These are phyloP conservation scores for Remorina albescens DNA, from an alignment of 2,797 vertebrate genomes.

Conservation along the genomic window DNA sequence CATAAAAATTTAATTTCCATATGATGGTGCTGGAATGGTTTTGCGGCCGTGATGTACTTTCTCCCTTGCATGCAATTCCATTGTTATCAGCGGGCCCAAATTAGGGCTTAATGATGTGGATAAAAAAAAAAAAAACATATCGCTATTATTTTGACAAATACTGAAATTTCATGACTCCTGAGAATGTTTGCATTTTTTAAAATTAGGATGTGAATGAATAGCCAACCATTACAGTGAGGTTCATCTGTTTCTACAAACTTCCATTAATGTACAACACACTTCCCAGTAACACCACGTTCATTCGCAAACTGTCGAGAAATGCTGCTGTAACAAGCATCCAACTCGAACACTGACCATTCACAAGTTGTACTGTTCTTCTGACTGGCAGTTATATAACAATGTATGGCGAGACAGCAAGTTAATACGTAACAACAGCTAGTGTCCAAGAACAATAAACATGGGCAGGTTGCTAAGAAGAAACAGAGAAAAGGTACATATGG, in stretches of 20 bases:
- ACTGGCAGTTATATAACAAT: constrained; percentile 34
- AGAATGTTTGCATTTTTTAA: too few species aligned
- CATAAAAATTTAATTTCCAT: too few species aligned
- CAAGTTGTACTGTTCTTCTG: constrained; percentile 14
- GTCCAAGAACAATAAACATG: background rate
- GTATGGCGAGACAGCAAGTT: constrained; percentile 5
- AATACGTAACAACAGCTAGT: constrained; percentile 13
- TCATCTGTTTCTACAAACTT: background rate
- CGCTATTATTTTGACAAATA: too few species aligned
- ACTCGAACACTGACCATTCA: constrained; percentile 38
- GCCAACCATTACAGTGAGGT: background rate
- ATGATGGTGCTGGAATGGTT: too few species aligned
- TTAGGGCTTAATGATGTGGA: too few species aligned
- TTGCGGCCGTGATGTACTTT: too few species aligned
- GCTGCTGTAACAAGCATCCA: background rate
- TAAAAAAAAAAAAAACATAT: too few species aligned
- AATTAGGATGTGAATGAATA: too few species aligned
- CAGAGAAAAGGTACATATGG: background rate
- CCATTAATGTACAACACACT: background rate
- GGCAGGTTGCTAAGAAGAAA: background rate
- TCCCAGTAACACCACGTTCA: background rate
- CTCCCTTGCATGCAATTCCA: too few species aligned
- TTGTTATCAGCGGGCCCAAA: too few species aligned
- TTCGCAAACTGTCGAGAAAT: background rate
- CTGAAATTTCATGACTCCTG: too few species aligned